Base-by-base conservation (phyloP, 2,113 vertebrate genomes). In the Siphamia tubifer region DNA sequence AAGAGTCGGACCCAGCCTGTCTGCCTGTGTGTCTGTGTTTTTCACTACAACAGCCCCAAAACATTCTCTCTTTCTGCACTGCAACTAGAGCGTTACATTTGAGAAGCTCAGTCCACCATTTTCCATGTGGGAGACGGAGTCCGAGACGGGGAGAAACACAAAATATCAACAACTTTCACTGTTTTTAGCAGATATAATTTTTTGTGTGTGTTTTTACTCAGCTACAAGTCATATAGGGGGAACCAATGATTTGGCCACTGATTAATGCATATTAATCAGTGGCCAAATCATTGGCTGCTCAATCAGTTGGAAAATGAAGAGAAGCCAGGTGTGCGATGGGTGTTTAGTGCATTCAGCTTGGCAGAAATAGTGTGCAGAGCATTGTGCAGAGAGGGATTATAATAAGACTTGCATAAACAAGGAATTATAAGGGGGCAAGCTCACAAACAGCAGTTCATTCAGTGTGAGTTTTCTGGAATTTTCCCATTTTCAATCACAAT, bases 21-120 rank as follows among this genome's bases (percentile, higher is more conserved):
- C 82, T 89, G 85, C 82, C 83, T 72, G 65, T 62, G 70, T 79
- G 85, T 84, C 83, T 84, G 83, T 87, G 78, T 86, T 88, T 79
- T 85, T 86, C n/a, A n/a, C n/a, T n/a, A n/a, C n/a, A n/a, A n/a
- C 75, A 87, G 56, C 57, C 74, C 77, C 84, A 83, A 90, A 86
- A 87, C 84, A 82, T 85, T 83, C 62, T 79, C 53, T 24, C 74
- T 81, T 85, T 84, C 78, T 88, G 25, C 64, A 10, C 68, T 77
- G 77, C 68, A 85, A 87, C 87, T 77, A 69, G 84, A 90, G 84
- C 83, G 54, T 84, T 86, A 73, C 83, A 58, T 79, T 44, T 55
- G 54, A 74, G 64, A 48, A 52, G 58, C 70, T 73, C 56, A 83
- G 76, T 78, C 54, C 68, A 72, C n/a, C 25, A 58, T 75, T 89